Evolutionary conservation across 2,888 invertebrate species (phyloP), one percentile per base, ranked within the genome.

Genomic region (Apantesis nais): DNA sequence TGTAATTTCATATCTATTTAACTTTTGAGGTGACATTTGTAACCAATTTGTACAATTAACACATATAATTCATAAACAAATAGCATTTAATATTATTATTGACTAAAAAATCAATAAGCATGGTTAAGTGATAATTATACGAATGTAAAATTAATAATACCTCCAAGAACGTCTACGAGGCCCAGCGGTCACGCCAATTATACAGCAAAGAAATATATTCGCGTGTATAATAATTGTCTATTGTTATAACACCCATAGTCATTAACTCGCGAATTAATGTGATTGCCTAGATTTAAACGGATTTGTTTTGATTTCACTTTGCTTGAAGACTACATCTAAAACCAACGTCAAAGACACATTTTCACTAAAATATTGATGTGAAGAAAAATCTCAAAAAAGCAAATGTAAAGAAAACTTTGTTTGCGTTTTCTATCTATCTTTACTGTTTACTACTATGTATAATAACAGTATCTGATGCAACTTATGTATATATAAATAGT

Each of bases 221-320:
- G 77, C 75, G 77, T 74, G 58, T 63, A 66, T 78, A 76, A 80
- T 81, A 77, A 70, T 62, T 66, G 65, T 37, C 67, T 39, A 82
- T 80, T 81, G 81, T 82, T 55, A 74, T 82, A 75, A 58, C 74
- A 75, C 70, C 71, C 75, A 58, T 78, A 71, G 70, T 77, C 69
- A 77, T 68, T 73, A 64, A 76, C 72, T 71, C 70, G 67, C 63
- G 44, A 70, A 67, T 75, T 74, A 75, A 73, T 69, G 44, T 71
- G 69, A 74, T 72, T 74, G 71, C 67, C 31, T 52, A 39, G 73
- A 31, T 72, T 70, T 29, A 60, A 25, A 44, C 48, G 62, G 58
- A 68, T 73, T 71, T 73, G 69, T 79, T 77, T 82, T 76, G 70
- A 37, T 80, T 80, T 80, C 76, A 72, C 68, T 74, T 63, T 39